phyloP scores from a whole-genome alignment of 1,140 invertebrate genomes.

The Drosophila quadrilineata region DNA sequence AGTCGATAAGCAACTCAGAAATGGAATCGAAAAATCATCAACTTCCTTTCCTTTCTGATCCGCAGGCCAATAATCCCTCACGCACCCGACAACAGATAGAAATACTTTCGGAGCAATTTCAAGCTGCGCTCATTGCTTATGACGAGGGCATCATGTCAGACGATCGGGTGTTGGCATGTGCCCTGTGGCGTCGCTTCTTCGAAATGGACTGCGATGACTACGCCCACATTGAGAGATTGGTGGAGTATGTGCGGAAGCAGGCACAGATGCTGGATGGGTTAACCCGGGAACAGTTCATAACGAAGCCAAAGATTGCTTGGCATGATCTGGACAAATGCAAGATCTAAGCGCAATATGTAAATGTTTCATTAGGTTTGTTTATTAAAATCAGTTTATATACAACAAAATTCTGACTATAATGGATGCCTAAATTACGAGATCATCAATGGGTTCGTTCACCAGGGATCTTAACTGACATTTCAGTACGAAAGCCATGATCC shows the following conservation, averaged over 20 bases:
- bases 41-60: conserved; percentile 7
- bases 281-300: conserved; percentile 78
- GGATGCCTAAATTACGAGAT: conserved; percentile 44
- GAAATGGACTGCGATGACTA: conserved; percentile 84
- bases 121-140: conserved; percentile 91
- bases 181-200: conserved; percentile 92
- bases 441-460: conserved; percentile 48
- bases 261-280: conserved; percentile 83
- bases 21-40: neutral
- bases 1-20: too few species aligned
- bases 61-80: conserved; percentile 83
- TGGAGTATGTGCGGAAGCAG: conserved; percentile 88
- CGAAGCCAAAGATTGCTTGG: conserved; percentile 80
- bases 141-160: conserved; percentile 91
- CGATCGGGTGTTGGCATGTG: conserved; percentile 88
- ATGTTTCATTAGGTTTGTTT: conserved; percentile 40
- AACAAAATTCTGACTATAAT: conserved; percentile 13
- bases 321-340: conserved; percentile 69
- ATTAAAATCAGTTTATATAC: conserved; percentile 43
- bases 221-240: conserved; percentile 85
- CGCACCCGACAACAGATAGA: conserved; percentile 83
- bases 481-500: conserved; percentile 65
- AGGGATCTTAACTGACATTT: conserved; percentile 66
- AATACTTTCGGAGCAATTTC: conserved; percentile 88
- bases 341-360: conserved; percentile 24